Conservation (phyloP, 1,140 invertebrate genomes). For the Dendroctonus valens region DNA sequence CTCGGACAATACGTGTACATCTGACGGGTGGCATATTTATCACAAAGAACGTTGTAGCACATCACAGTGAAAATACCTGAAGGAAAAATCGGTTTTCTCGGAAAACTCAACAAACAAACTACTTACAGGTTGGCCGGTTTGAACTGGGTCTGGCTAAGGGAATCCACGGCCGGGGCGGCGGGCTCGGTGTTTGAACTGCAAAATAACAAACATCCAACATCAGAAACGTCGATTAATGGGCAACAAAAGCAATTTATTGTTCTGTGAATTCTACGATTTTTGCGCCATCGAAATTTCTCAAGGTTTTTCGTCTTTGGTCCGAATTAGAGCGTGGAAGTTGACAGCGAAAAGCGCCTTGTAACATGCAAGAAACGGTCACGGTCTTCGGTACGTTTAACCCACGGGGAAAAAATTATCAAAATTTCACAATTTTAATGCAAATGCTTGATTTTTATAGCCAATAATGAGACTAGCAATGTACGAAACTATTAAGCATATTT, state of each 20-base stretch:
- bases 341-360: too few species aligned
- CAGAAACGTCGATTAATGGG: background rate
- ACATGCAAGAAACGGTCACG: too few species aligned
- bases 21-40: slow-evolving; percentile 96
- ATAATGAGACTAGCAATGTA: too few species aligned
- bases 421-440: too few species aligned
- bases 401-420: too few species aligned
- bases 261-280: too few species aligned
- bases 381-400: too few species aligned
- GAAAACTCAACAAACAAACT: slow-evolving; percentile 1
- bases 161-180: slow-evolving; percentile 92
- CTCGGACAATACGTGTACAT: slow-evolving; percentile 98
- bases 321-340: too few species aligned
- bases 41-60: slow-evolving; percentile 99
- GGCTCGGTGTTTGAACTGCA: slow-evolving; percentile 84
- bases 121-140: slow-evolving; percentile 84
- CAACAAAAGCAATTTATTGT: background rate
- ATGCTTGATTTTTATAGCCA: too few species aligned
- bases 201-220: slow-evolving; percentile 45
- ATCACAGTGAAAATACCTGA: slow-evolving; percentile 96
- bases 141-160: slow-evolving; percentile 82
- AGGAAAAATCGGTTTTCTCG: slow-evolving; percentile 6
- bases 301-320: too few species aligned
- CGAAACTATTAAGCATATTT: too few species aligned
- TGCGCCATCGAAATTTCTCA: too few species aligned